A percentile compares a stretch with the other conserved stretches of the same genome.
These are phyloP conservation scores for Ondatra zibethicus DNA, from an alignment of 2,113 vertebrate species.

Conservation along the genomic window DNA sequence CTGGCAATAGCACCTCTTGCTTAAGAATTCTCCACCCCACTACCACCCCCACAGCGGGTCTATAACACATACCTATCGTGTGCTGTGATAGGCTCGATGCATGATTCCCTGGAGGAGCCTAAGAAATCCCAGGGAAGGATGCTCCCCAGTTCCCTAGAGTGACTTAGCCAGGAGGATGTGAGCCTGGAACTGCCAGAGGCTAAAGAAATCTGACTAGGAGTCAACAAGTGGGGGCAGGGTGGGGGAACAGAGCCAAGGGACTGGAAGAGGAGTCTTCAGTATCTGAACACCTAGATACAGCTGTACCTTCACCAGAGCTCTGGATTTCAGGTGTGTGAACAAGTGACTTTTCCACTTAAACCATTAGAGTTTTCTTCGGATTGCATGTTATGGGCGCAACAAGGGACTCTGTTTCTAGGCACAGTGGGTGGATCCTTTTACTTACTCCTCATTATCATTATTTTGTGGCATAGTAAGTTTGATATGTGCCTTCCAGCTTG, in stretches of 20 bases:
- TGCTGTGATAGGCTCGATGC: neutral
- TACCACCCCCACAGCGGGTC: accelerated
- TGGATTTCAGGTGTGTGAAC: neutral
- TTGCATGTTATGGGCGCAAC: neutral
- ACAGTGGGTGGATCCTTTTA: neutral
- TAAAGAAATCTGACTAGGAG: neutral
- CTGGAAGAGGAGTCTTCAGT: neutral
- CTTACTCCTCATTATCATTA: neutral
- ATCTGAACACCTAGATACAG: neutral
- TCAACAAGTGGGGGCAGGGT: neutral
- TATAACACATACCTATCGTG: no score
- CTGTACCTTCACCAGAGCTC: neutral
- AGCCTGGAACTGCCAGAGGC: neutral
- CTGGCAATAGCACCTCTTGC: neutral
- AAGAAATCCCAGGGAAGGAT: neutral
- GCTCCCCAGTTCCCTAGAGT: no score
- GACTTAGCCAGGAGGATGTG: neutral
- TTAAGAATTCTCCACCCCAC: neutral
- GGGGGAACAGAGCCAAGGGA: neutral
- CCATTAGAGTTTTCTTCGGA: neutral
- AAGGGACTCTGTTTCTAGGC: neutral
- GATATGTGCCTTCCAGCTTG: neutral
- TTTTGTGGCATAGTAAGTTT: neutral
- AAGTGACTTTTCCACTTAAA: neutral
- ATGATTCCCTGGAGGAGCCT: neutral